A percentile compares a stretch with the other conserved stretches of the same genome.
Conservation (phyloP, 2,797 vertebrate genomes). For the Carcharodon carcharias region DNA sequence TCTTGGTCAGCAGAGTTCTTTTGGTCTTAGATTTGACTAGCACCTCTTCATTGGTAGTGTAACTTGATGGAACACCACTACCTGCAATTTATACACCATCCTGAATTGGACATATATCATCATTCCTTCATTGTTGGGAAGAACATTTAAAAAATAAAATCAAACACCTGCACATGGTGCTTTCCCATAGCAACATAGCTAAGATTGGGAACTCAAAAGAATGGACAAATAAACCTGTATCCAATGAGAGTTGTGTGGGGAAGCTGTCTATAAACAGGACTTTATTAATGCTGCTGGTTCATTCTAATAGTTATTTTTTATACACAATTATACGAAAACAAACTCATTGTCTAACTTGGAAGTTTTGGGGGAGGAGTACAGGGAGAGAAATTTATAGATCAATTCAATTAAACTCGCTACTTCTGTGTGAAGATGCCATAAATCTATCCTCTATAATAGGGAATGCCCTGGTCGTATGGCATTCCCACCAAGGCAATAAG, state of each 20-base stretch:
- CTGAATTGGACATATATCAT: too few species aligned
- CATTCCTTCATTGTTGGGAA: too few species aligned
- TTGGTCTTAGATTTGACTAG: too few species aligned
- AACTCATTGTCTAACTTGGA: background rate
- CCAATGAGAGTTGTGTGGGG: background rate
- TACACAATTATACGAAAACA: background rate
- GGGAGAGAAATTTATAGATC: background rate
- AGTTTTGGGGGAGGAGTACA: background rate
- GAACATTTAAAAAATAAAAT: background rate
- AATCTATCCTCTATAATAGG: background rate
- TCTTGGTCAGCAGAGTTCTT: too few species aligned
- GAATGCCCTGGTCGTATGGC: background rate
- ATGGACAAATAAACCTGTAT: background rate
- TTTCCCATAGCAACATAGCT: background rate
- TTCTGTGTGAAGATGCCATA: background rate
- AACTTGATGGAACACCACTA: too few species aligned
- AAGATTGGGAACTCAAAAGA: background rate
- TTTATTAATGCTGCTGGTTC: background rate
- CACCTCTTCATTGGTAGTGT: too few species aligned
- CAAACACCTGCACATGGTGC: too few species aligned
- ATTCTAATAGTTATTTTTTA: background rate
- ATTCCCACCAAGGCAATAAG: background rate
- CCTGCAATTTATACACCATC: too few species aligned
- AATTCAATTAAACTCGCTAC: background rate
- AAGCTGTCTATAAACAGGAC: background rate